Percentiles rank a stretch among this genome's conserved stretches.
Conservation (phyloP, 2,113 vertebrate genomes). For the Podilymbus podiceps region DNA sequence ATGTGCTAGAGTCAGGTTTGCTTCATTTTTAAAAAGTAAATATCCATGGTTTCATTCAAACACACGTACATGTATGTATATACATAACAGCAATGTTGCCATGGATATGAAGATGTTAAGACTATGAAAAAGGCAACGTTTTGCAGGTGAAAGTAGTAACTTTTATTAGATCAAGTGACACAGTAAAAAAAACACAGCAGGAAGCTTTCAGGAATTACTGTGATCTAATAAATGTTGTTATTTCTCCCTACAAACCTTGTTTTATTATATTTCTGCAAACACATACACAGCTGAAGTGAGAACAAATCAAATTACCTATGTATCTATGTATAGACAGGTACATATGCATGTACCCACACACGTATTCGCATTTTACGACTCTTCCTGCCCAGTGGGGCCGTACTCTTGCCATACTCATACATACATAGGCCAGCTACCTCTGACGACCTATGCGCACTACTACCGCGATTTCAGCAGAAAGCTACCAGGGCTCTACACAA, state of each 20-base stretch:
- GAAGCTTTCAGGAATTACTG: background rate
- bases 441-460: rapidly evolving
- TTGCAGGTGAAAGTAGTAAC: background rate
- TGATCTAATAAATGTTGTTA: background rate
- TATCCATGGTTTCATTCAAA: background rate
- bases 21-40: background rate
- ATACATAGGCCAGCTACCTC: background rate
- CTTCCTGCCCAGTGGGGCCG: background rate
- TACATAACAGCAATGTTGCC: background rate
- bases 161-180: background rate
- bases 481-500: background rate
- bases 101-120: background rate
- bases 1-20: background rate
- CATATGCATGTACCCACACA: background rate
- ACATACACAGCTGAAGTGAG: background rate
- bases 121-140: background rate
- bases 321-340: background rate
- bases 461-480: background rate
- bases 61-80: background rate
- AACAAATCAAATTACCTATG: background rate
- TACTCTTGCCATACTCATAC: too few species aligned
- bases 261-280: background rate
- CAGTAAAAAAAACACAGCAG: background rate
- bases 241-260: background rate
- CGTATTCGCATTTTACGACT: background rate